Evolutionary conservation across 2,888 invertebrate species (phyloP).

Genomic region (Autographa gamma): DNA sequence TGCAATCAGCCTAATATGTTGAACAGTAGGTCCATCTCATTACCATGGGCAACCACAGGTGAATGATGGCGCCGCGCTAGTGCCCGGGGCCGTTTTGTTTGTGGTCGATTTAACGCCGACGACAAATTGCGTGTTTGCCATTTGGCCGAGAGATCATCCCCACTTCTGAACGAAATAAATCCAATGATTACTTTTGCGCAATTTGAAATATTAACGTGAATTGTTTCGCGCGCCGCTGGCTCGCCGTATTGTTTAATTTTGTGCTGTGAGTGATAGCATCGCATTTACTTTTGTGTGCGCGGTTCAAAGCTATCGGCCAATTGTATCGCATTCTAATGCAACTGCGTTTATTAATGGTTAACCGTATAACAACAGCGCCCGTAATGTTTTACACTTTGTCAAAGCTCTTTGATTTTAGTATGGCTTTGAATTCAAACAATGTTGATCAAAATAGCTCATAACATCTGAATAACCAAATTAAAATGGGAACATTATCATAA

Average conservation of each 20-base stretch:
- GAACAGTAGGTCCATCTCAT: constrained; percentile 88
- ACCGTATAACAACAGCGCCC: constrained; percentile 33
- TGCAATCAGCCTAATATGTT: constrained; percentile 88
- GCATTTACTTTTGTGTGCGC: constrained; percentile 52
- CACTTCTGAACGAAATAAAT: constrained; percentile 63
- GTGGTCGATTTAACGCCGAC: constrained; percentile 88
- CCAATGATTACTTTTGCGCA: constrained; percentile 72
- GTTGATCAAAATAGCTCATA: not conserved
- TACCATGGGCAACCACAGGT: constrained; percentile 88
- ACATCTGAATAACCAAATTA: not conserved
- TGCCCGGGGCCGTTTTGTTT: constrained; percentile 84
- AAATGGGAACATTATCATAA: not conserved
- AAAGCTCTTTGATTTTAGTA: constrained; percentile 19
- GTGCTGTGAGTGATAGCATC: constrained; percentile 53
- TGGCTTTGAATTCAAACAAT: not conserved
- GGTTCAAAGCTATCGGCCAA: constrained; percentile 52
- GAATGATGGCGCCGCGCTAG: constrained; percentile 84
- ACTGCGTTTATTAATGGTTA: constrained; percentile 47
- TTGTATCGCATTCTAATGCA: constrained; percentile 53
- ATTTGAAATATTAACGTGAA: constrained; percentile 74
- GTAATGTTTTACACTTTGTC: constrained; percentile 31
- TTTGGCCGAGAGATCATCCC: constrained; percentile 83
- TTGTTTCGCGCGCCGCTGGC: constrained; percentile 64
- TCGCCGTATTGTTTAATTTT: constrained; percentile 56
- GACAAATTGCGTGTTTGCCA: constrained; percentile 88